Evolutionary conservation across 2,888 invertebrate species (phyloP).

Genomic region (Leptinotarsa haldemani): DNA sequence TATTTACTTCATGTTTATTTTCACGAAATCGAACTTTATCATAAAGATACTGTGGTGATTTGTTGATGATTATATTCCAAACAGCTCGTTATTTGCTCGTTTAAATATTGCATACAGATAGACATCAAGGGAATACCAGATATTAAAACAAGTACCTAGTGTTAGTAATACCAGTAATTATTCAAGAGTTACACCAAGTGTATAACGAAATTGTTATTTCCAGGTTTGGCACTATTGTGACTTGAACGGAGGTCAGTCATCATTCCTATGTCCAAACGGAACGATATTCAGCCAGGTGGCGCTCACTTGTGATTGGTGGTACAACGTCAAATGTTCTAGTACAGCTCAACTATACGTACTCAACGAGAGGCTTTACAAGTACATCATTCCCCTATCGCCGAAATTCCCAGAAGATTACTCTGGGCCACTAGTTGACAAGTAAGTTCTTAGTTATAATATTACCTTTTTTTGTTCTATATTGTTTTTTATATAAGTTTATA

Average conservation of each 20-base stretch:
- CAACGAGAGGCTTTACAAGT: slow-evolving; percentile 89
- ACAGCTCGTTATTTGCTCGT: too few species aligned
- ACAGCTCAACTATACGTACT: slow-evolving; percentile 88
- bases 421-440: slow-evolving; percentile 88
- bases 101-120: too few species aligned
- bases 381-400: slow-evolving; percentile 85
- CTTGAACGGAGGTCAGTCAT: slow-evolving; percentile 89
- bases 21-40: too few species aligned
- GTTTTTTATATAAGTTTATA: too few species aligned
- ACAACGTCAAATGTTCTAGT: slow-evolving; percentile 86
- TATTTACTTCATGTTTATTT: too few species aligned
- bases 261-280: slow-evolving; percentile 85
- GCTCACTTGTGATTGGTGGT: slow-evolving; percentile 93
- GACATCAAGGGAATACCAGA: too few species aligned
- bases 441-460: slow-evolving; percentile 53
- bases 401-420: slow-evolving; percentile 92
- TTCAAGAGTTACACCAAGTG: too few species aligned
- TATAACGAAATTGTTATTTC: slow-evolving; percentile 28
- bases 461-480: too few species aligned
- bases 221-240: slow-evolving; percentile 95
- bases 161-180: too few species aligned
- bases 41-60: too few species aligned
- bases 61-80: too few species aligned
- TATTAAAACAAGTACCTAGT: too few species aligned
- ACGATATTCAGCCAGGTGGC: slow-evolving; percentile 92